A percentile compares a stretch with the other conserved stretches of the same genome.
phyloP scores from a whole-genome alignment of 2,888 invertebrate genomes.

The Cosmorhoe ocellata region DNA sequence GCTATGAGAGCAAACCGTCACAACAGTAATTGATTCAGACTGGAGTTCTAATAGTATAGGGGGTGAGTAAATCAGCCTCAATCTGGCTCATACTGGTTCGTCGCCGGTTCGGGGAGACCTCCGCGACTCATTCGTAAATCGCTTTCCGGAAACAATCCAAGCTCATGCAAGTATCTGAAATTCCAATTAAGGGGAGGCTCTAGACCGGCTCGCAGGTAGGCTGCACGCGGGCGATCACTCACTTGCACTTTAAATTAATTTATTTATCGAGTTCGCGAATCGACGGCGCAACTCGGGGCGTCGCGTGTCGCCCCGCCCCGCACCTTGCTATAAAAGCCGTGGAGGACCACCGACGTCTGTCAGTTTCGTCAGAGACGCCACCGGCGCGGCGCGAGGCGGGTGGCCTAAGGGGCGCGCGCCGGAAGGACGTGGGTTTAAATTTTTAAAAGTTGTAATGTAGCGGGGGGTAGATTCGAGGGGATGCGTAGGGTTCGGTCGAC shows the following conservation, averaged over 20 bases:
- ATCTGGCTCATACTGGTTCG: slow-evolving; percentile 43
- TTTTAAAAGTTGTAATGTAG: slow-evolving; percentile 61
- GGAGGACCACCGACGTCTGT: slow-evolving; percentile 67
- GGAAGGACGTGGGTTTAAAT: slow-evolving; percentile 68
- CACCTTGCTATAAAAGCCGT: slow-evolving; percentile 68
- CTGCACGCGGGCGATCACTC: slow-evolving; percentile 77
- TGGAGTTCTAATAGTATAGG: slow-evolving; percentile 36
- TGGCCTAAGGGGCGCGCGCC: slow-evolving; percentile 58
- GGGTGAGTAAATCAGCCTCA: slow-evolving; percentile 50
- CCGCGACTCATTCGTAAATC: slow-evolving; percentile 48
- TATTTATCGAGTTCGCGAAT: slow-evolving; percentile 81
- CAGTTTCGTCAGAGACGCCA: slow-evolving; percentile 74
- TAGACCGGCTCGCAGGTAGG: slow-evolving; percentile 65
- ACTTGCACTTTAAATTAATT: slow-evolving; percentile 84
- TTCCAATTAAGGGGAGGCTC: slow-evolving; percentile 75
- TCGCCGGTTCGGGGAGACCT: slow-evolving; percentile 37
- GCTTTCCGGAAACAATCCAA: slow-evolving; percentile 56
- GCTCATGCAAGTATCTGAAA: slow-evolving; percentile 61
- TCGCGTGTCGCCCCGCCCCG: slow-evolving; percentile 73
- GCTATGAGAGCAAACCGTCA: slow-evolving; percentile 11
- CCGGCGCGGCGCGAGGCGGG: slow-evolving; percentile 67
- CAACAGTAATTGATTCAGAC: slow-evolving; percentile 39
- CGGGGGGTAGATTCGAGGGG: slow-evolving; percentile 51
- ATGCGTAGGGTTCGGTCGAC: slow-evolving; percentile 58
- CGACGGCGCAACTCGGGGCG: slow-evolving; percentile 81